Evolutionary conservation across 2,888 invertebrate genomes (phyloP).

Genomic region (Mythimna vitellina): DNA sequence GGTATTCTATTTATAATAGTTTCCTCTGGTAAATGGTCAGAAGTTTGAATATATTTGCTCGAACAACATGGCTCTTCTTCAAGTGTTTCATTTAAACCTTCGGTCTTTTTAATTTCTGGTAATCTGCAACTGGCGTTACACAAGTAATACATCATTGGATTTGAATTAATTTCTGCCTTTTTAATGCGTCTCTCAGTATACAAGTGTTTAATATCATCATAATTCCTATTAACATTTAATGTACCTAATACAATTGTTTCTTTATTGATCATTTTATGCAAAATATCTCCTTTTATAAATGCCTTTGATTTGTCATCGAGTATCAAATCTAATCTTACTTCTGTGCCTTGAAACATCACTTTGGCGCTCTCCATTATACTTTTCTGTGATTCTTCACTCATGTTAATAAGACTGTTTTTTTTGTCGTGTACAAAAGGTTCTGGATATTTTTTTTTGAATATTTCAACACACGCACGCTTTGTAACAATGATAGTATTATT

Average conservation of each 20-base stretch:
- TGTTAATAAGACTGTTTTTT: conserved; percentile 13
- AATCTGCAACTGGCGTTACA: not conserved
- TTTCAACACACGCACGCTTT: not conserved
- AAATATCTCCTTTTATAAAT: conserved; percentile 40
- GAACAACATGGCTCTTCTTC: not conserved
- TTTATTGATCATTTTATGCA: conserved; percentile 30
- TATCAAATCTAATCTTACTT: conserved; percentile 27
- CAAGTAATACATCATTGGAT: not conserved
- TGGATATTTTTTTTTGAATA: conserved; percentile 23
- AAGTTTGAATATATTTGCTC: not conserved
- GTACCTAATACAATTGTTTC: conserved; percentile 36
- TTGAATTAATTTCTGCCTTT: not conserved
- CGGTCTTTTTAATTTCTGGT: not conserved
- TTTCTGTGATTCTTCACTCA: conserved; percentile 25
- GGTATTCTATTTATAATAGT: not conserved
- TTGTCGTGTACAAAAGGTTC: not conserved
- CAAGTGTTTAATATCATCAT: conserved; percentile 45
- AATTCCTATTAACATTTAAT: conserved; percentile 16
- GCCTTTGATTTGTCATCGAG: conserved; percentile 19
- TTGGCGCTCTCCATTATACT: conserved; percentile 9
- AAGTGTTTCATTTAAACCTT: not conserved
- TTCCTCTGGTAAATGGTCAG: not conserved
- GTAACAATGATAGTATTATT: conserved; percentile 11
- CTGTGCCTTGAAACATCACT: conserved; percentile 42
- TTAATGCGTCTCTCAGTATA: conserved; percentile 36